These are phyloP conservation scores for Sycophaga agraensis DNA, from an alignment of 1,140 invertebrate species.

Conservation along the genomic window DNA sequence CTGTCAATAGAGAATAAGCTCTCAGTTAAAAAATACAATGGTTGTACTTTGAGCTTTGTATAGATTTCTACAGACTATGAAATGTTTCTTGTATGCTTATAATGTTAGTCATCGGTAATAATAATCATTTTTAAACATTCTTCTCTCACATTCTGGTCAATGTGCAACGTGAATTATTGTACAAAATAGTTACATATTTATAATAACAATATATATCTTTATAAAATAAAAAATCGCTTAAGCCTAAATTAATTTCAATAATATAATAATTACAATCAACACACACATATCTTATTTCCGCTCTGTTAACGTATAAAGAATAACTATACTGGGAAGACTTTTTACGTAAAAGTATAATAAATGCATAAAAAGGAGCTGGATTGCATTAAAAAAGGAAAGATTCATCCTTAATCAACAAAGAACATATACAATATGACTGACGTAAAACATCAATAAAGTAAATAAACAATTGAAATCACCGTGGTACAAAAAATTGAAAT, in stretches of 20 bases:
- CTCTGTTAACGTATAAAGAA: conserved; percentile 29
- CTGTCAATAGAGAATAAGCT: conserved; percentile 23
- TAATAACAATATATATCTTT: conserved; percentile 50
- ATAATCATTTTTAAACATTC: conserved; percentile 11
- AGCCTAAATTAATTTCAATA: conserved; percentile 26
- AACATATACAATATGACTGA: conserved; percentile 23
- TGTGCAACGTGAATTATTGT: conserved; percentile 40
- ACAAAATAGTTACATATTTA: conserved; percentile 50
- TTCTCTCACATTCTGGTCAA: conserved; percentile 16
- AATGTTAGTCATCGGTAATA: conserved; percentile 21
- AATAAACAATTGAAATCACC: conserved; percentile 20
- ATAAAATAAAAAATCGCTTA: conserved; percentile 41
- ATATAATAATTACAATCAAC: conserved; percentile 31
- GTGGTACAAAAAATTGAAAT: conserved; percentile 10
- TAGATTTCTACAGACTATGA: conserved; percentile 13
- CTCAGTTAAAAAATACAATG: conserved; percentile 14
- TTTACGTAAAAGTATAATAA: conserved; percentile 16
- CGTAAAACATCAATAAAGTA: conserved; percentile 9
- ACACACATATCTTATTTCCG: conserved; percentile 26
- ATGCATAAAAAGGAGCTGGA: conserved; percentile 3
- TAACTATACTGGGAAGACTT: conserved; percentile 26
- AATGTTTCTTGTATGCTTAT: conserved; percentile 18
- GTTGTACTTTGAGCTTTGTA: conserved; percentile 20
- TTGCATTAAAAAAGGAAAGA: conserved; percentile 8
- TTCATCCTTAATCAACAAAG: conserved; percentile 13